Percentiles rank a stretch among this genome's conserved stretches.
These are phyloP conservation scores for Theodoxus fluviatilis DNA, from an alignment of 2,888 invertebrate genomes.

Conservation along the genomic window DNA sequence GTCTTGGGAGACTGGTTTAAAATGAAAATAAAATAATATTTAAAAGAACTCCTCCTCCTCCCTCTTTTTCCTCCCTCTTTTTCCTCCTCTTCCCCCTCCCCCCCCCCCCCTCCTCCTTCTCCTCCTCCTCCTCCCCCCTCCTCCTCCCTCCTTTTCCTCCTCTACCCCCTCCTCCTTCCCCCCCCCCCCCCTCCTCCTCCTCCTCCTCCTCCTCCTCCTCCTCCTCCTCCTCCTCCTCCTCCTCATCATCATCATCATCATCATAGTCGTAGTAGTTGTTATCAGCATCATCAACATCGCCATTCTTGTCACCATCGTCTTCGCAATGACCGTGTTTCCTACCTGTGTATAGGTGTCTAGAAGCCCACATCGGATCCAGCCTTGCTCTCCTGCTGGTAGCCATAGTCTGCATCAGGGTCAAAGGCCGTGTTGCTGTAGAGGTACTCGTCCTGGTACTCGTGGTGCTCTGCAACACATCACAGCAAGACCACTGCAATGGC, in stretches of 20 bases:
- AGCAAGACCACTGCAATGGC: too few species aligned
- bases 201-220: background rate
- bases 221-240: background rate
- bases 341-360: too few species aligned
- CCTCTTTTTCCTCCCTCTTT: background rate
- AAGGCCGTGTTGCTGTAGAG: slow-evolving; percentile 23
- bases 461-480: background rate
- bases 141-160: background rate
- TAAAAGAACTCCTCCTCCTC: background rate
- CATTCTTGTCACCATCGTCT: too few species aligned
- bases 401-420: slow-evolving; percentile 21
- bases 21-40: too few species aligned
- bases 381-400: too few species aligned
- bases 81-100: background rate
- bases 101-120: background rate
- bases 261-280: too few species aligned
- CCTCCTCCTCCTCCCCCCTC: background rate
- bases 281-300: too few species aligned
- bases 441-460: slow-evolving; percentile 12
- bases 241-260: too few species aligned
- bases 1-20: too few species aligned
- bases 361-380: too few species aligned
- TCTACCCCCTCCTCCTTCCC: background rate
- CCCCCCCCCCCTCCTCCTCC: background rate
- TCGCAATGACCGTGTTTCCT: too few species aligned